Evolutionary conservation across 2,888 invertebrate species (phyloP).

Genomic region (Anthophora plumipes): DNA sequence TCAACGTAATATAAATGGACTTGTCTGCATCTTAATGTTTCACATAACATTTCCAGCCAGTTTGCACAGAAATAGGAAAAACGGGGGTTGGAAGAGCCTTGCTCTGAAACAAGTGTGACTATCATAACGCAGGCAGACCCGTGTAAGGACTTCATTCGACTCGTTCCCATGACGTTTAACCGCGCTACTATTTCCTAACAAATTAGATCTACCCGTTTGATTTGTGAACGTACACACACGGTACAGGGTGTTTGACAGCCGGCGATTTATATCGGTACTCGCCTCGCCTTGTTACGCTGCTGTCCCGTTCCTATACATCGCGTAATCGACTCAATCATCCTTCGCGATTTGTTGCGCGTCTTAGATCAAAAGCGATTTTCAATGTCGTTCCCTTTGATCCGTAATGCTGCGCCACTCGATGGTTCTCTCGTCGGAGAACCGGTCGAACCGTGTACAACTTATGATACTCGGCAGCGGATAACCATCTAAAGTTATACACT

Average conservation of each 20-base stretch:
- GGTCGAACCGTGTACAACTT: constrained; percentile 33
- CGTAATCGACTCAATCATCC: constrained; percentile 65
- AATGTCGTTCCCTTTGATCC: constrained; percentile 45
- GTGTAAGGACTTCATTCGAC: constrained; percentile 40
- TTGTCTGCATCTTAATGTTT: too few species aligned
- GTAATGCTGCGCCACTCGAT: background rate
- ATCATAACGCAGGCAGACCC: constrained; percentile 18
- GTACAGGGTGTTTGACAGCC: constrained; percentile 20
- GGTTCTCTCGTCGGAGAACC: constrained; percentile 26
- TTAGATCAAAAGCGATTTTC: constrained; percentile 36
- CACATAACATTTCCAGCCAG: too few species aligned
- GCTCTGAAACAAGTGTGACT: background rate
- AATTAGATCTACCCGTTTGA: constrained; percentile 59
- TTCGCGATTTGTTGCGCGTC: constrained; percentile 51
- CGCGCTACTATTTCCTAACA: constrained; percentile 58
- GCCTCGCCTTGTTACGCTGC: constrained; percentile 47
- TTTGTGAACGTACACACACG: constrained; percentile 33
- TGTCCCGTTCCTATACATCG: constrained; percentile 26
- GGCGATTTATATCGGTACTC: constrained; percentile 55
- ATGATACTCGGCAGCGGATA: constrained; percentile 5
- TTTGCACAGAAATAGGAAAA: too few species aligned
- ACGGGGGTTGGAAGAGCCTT: background rate
- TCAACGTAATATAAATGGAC: too few species aligned
- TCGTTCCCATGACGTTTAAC: constrained; percentile 51
- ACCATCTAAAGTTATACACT: background rate